Evolutionary conservation across 2,113 vertebrate species (phyloP).

Genomic region (Cryptotis parvus): DNA sequence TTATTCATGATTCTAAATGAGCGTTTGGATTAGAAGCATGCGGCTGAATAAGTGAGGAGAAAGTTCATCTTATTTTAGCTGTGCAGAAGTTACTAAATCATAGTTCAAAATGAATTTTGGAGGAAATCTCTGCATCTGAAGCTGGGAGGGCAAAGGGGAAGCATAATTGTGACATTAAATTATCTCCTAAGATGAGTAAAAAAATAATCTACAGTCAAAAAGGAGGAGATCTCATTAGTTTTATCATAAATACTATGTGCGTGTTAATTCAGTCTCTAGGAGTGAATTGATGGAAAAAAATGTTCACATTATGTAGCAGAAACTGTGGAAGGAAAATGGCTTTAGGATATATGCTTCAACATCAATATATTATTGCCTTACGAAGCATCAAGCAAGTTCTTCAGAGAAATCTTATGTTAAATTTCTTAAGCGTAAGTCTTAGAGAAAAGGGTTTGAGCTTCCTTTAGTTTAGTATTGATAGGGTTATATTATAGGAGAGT

Average conservation of each 20-base stretch:
- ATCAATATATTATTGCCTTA: not conserved
- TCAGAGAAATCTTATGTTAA: no score
- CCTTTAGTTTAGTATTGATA: not conserved
- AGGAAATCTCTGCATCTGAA: slow-evolving; percentile 17
- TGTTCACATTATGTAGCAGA: not conserved
- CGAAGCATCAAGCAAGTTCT: not conserved
- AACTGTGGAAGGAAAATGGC: not conserved
- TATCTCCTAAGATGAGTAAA: slow-evolving; percentile 36
- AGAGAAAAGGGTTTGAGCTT: not conserved
- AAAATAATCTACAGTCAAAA: slow-evolving; percentile 11
- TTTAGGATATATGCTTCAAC: not conserved
- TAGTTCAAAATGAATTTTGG: slow-evolving; percentile 20
- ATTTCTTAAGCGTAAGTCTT: not conserved
- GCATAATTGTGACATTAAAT: slow-evolving; percentile 2
- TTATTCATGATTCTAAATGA: slow-evolving; percentile 49
- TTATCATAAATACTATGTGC: slow-evolving; percentile 18
- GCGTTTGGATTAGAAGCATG: not conserved
- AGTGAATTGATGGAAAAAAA: not conserved
- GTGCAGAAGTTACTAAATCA: slow-evolving; percentile 34
- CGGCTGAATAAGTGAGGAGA: slow-evolving; percentile 8
- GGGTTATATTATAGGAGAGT: not conserved
- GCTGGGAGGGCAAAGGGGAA: not conserved
- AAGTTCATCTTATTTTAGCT: slow-evolving; percentile 33
- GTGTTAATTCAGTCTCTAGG: not conserved
- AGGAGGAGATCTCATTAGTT: slow-evolving; percentile 45